A percentile compares a stretch with the other conserved stretches of the same genome.
Evolutionary conservation across 2,888 invertebrate species (phyloP).

Genomic region (Biston stratarius): DNA sequence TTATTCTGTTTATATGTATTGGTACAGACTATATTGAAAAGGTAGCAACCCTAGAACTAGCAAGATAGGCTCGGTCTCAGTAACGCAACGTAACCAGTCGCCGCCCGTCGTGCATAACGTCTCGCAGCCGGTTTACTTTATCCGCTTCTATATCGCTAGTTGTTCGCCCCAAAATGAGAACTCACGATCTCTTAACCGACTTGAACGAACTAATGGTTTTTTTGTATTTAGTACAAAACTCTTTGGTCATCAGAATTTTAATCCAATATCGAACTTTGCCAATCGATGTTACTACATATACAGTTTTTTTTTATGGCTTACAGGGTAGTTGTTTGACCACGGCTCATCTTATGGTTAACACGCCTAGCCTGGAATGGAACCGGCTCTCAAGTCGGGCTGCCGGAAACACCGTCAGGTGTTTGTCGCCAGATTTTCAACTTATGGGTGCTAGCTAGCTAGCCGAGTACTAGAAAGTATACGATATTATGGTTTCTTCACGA

Average conservation of each 20-base stretch:
- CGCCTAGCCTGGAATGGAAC: too few relatives aligned
- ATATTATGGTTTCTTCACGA: too few relatives aligned
- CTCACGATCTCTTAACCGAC: too few relatives aligned
- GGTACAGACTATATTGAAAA: background rate
- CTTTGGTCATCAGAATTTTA: background rate
- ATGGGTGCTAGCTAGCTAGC: too few relatives aligned
- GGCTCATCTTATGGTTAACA: too few relatives aligned
- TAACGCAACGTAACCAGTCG: constrained; percentile 26
- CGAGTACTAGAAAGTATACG: too few relatives aligned
- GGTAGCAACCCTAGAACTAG: constrained; percentile 15
- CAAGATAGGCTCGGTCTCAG: constrained; percentile 8
- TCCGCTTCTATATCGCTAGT: background rate
- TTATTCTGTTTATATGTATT: background rate
- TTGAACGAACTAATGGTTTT: background rate
- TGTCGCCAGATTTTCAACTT: too few relatives aligned
- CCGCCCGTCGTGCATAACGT: constrained; percentile 26
- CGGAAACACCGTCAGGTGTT: too few relatives aligned
- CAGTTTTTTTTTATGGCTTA: too few relatives aligned
- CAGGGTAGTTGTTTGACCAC: too few relatives aligned
- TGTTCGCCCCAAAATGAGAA: background rate
- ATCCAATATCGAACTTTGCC: background rate
- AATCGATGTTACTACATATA: background rate
- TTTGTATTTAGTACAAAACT: background rate
- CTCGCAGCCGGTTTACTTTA: constrained; percentile 24
- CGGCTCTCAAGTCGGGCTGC: too few relatives aligned